Evolutionary conservation across 2,888 invertebrate species (phyloP), one percentile per base, ranked within the genome.

Genomic region (Leptinotarsa peninsularis): DNA sequence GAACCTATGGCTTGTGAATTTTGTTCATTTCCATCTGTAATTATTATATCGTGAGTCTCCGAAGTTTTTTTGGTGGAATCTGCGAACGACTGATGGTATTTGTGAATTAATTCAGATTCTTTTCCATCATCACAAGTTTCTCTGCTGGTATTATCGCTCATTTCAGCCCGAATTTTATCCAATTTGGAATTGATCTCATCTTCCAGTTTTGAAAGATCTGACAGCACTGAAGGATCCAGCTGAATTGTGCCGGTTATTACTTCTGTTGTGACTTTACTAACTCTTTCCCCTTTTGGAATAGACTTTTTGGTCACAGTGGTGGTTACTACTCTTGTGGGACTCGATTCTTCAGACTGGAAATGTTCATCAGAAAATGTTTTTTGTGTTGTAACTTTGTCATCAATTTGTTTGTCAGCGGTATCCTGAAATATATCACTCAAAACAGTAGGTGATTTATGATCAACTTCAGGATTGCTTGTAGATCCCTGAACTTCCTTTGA

Each of bases 231-330:
- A 4, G 78, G 74, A 18, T 71, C 75, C 50, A 80, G 43, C 23
- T 78, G 72, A n/a, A 76, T 76, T 3, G 75, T 76, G 7, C 73
- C 75, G 7, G 67, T 78, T 18, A 81, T 73, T 3, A 81, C 70
- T 74, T 83, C 81, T 23, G 79, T 80, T 49, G 77, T 81, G 21
- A 82, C 78, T 66, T 76, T 81, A 4, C 78, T 73, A 3, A 76
- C 67, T 77, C 80, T 79, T 66, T 81, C 80, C 21, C 80, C 79
- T 50, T 74, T 68, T 18, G 81, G 79, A 18, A 76, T 75, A 10
- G 52, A 14, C 71, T 82, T 79, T 63, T 76, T 74, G 13, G 77
- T 81, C n/a, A 80, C 69, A n/a, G 78, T 80, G 14, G 76, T 76
- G 18, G 78, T 70, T 14, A 77, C 52, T 7, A 71, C 73, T 52